A percentile compares a stretch with the other conserved stretches of the same genome.
These are phyloP conservation scores for Myopa testacea DNA, from an alignment of 2,888 invertebrate species.

Conservation along the genomic window DNA sequence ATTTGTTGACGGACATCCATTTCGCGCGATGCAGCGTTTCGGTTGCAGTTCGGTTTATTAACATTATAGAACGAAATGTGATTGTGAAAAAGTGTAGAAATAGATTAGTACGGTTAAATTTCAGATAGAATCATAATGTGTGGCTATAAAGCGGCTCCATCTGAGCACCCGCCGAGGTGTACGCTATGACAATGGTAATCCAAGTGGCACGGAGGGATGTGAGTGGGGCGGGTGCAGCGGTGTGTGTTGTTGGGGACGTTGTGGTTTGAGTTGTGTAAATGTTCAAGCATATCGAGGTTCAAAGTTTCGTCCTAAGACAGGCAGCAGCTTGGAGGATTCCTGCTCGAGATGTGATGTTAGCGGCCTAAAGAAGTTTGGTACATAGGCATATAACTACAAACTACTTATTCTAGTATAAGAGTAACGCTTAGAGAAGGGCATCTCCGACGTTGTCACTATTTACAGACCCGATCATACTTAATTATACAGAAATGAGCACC, in stretches of 20 bases:
- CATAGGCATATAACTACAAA: no score
- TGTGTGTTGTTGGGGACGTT: no score
- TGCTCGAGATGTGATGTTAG: no score
- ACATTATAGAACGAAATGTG: not conserved
- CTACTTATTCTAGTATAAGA: no score
- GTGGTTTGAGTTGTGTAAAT: not conserved
- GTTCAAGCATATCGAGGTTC: not conserved
- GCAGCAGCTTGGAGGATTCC: no score
- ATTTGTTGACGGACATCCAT: not conserved
- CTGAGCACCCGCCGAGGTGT: constrained; percentile 2
- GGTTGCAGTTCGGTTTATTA: not conserved
- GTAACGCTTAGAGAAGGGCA: no score
- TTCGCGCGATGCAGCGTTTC: not conserved
- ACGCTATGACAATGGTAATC: constrained; percentile 68
- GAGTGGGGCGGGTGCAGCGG: not conserved
- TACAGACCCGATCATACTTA: no score
- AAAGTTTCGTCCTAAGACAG: not conserved
- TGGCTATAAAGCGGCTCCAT: not conserved
- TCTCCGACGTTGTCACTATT: no score
- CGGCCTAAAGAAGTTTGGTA: no score
- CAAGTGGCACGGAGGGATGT: constrained; percentile 28
- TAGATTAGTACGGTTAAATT: not conserved
- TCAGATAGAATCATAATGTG: not conserved
- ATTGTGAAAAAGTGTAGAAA: not conserved
- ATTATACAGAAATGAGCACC: no score